Evolutionary conservation across 2,888 invertebrate genomes (phyloP), one percentile per base, ranked within the genome.

Genomic region (Lasioglossum malachurum): DNA sequence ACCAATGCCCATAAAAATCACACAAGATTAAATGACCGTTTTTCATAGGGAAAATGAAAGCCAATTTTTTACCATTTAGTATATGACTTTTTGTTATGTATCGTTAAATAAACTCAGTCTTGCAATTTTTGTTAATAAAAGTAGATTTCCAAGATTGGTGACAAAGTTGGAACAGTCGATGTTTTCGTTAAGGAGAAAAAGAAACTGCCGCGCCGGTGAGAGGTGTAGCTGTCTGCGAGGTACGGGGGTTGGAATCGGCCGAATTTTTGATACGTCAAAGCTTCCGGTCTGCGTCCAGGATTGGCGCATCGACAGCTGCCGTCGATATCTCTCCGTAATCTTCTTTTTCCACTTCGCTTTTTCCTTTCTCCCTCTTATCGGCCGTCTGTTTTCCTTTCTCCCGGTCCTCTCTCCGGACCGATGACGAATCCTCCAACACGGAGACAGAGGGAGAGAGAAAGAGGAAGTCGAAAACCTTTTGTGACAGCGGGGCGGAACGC

Each of bases 371-470:
- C 75, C 67, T 75, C 46, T 78, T 82, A 80, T 87, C 77, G 60
- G 75, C 19, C 81, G 27, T 46, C 60, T 75, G 87, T 78, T 81
- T 83, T 76, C 57, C 35, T 31, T 19, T 35, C 35, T 16, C 35
- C 8, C 35, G 8, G 67, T 67, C 8, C 1, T 5, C 35, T 16
- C 69, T 35, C 14, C 53, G 64, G 53, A 2, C 49, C 75, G 84
- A 87, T 87, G 90, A 89, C 78, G 82, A 90, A 88, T 89, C 76
- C 79, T 75, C 31, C 10, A n/a, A 23, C 53, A 53, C 23, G 23
- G 53, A n/a, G 53, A 53, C 3, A 23, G 53, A 53, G 23, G 7
- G 49, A 49, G 49, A 23, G 49, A 23, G 49, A 53, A 53, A 53
- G 49, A 8, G 23, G 23, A 53, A 53, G 23, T n/a, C 53, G n/a